Evolutionary conservation across 2,113 vertebrate species (phyloP).

Genomic region (Anthoscopus minutus): DNA sequence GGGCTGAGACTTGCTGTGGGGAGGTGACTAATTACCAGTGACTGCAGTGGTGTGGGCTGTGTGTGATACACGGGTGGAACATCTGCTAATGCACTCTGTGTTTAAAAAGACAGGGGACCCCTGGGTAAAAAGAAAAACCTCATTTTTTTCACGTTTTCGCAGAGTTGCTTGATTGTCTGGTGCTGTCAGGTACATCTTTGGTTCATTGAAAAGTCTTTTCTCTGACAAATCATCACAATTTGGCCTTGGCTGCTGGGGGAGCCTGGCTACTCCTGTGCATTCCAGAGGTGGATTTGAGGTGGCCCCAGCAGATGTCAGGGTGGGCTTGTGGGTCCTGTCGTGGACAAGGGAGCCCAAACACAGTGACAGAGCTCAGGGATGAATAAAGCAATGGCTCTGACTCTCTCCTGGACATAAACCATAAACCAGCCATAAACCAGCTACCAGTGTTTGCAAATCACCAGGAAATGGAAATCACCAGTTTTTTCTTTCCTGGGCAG

Average conservation of each 20-base stretch:
- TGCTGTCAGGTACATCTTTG: neutral
- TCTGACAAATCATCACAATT: rapidly evolving
- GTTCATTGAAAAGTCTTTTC: neutral
- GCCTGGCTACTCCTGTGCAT: neutral
- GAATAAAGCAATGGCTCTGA: neutral
- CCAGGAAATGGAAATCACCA: neutral
- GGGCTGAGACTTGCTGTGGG: neutral
- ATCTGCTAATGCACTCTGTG: neutral
- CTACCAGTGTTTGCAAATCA: neutral
- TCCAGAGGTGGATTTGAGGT: neutral
- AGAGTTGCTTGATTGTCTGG: neutral
- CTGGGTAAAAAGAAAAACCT: neutral
- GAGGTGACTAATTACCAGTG: neutral
- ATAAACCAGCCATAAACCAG: neutral
- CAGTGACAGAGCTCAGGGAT: neutral
- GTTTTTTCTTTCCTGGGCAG: neutral
- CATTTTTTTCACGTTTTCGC: neutral
- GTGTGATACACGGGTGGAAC: neutral
- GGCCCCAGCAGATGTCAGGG: neutral
- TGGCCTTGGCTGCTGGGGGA: neutral
- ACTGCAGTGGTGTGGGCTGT: neutral
- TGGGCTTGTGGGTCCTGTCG: neutral
- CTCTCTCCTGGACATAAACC: neutral
- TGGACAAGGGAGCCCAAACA: neutral
- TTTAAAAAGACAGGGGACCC: neutral